Percentiles rank a stretch among this genome's conserved stretches.
phyloP scores from a whole-genome alignment of 2,888 invertebrate genomes.

The Acronicta psi region DNA sequence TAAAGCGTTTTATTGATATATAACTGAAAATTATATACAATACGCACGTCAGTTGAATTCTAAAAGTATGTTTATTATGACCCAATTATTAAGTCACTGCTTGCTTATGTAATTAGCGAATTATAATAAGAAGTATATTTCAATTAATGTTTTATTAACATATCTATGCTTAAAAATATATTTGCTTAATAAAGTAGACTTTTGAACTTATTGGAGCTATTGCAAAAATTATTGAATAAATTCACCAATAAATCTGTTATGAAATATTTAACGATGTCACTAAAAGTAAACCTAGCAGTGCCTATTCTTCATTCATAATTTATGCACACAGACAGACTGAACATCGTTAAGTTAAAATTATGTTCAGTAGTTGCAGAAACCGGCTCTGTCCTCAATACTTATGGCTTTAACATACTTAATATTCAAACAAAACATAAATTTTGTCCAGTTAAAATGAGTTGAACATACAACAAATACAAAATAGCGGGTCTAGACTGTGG shows the following conservation, averaged over 20 bases:
- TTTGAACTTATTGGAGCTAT: neutral
- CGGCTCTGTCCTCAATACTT: conserved; percentile 51
- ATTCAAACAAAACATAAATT: conserved; percentile 34
- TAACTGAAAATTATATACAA: conserved; percentile 31
- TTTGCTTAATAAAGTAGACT: neutral
- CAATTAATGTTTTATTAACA: conserved; percentile 37
- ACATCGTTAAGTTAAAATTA: conserved; percentile 44
- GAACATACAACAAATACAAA: conserved; percentile 42
- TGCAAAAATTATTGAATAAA: conserved; percentile 2
- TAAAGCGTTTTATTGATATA: conserved; percentile 30
- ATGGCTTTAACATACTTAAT: conserved; percentile 29
- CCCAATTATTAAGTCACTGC: conserved; percentile 5
- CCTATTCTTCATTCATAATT: no score
- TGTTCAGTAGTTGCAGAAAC: conserved; percentile 58
- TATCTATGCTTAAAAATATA: neutral
- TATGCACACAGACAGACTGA: conserved; percentile 27
- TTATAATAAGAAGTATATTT: conserved; percentile 14
- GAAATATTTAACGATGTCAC: conserved; percentile 3
- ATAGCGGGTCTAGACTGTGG: conserved; percentile 38
- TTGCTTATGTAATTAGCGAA: conserved; percentile 8
- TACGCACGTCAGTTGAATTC: conserved; percentile 9
- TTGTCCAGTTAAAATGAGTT: conserved; percentile 20
- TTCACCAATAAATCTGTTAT: neutral
- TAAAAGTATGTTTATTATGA: conserved; percentile 8
- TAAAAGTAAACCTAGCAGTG: no score